phyloP scores from a whole-genome alignment of 2,888 invertebrate species.

The Fragum fragum region DNA sequence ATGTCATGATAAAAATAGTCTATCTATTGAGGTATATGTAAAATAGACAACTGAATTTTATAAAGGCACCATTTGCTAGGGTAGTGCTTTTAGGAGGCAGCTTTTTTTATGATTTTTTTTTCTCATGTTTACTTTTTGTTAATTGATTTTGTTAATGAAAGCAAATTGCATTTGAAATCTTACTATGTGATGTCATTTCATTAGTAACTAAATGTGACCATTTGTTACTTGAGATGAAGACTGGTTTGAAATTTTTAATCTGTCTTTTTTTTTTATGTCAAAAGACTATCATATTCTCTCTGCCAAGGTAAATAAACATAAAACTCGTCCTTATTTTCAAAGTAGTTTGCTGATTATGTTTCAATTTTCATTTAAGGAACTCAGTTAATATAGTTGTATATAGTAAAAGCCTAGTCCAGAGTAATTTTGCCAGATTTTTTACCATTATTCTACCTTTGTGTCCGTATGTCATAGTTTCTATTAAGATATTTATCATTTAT shows the following conservation, averaged over 20 bases:
- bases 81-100: slow-evolving; percentile 5
- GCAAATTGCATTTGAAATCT: background rate
- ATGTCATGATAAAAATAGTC: too few relatives aligned
- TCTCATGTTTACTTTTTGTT: background rate
- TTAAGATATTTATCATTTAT: slow-evolving; percentile 32
- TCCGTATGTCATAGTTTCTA: slow-evolving; percentile 34
- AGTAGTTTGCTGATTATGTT: too few relatives aligned
- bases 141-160: background rate
- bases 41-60: background rate
- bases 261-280: too few relatives aligned
- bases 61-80: background rate
- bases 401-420: slow-evolving; percentile 35
- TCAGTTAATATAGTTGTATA: slow-evolving; percentile 13
- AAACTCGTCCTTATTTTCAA: too few relatives aligned
- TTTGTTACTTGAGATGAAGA: too few relatives aligned
- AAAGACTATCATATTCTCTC: too few relatives aligned
- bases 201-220: too few relatives aligned
- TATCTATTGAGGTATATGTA: background rate
- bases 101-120: background rate
- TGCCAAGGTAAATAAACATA: too few relatives aligned
- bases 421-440: slow-evolving; percentile 26
- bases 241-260: too few relatives aligned
- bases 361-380: too few relatives aligned
- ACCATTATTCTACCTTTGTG: slow-evolving; percentile 6
- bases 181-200: too few relatives aligned